Percentiles rank a stretch among this genome's conserved stretches.
phyloP scores from a whole-genome alignment of 2,888 invertebrate species.

The Limnephilus rhombicus region DNA sequence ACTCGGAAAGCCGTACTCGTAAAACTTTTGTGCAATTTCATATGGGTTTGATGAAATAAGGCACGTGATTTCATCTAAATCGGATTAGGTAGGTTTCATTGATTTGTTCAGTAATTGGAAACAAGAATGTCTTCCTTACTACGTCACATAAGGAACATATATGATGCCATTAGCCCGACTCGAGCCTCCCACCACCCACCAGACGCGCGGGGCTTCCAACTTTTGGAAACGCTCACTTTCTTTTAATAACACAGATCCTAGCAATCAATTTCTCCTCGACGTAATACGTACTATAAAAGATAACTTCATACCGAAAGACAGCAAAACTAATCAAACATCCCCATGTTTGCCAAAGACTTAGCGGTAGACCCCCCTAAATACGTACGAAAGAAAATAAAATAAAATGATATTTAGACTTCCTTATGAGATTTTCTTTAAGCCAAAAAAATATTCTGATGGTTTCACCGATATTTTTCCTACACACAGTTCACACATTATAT shows the following conservation, averaged over 20 bases:
- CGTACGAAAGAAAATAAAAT: background rate
- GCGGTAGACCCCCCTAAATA: background rate
- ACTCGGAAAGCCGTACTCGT: no score
- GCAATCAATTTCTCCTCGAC: slow-evolving; percentile 49
- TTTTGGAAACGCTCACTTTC: background rate
- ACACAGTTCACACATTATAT: no score
- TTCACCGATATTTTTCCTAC: no score
- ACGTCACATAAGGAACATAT: background rate
- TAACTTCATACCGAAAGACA: slow-evolving; percentile 47
- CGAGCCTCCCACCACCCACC: background rate
- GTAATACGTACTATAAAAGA: slow-evolving; percentile 35
- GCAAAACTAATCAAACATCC: slow-evolving; percentile 25
- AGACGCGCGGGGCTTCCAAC: background rate
- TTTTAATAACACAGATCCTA: slow-evolving; percentile 52
- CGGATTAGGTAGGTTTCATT: background rate
- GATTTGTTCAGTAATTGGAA: slow-evolving; percentile 9
- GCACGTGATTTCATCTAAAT: slow-evolving; percentile 11
- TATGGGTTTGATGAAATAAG: background rate
- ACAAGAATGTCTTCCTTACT: background rate
- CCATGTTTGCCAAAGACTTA: slow-evolving; percentile 14
- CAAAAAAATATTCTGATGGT: no score
- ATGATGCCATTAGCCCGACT: background rate
- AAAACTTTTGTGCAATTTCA: no score
- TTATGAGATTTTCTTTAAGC: background rate
- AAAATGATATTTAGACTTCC: background rate